These are phyloP conservation scores for Cynopterus sphinx DNA, from an alignment of 2,797 vertebrate genomes.

Conservation along the genomic window DNA sequence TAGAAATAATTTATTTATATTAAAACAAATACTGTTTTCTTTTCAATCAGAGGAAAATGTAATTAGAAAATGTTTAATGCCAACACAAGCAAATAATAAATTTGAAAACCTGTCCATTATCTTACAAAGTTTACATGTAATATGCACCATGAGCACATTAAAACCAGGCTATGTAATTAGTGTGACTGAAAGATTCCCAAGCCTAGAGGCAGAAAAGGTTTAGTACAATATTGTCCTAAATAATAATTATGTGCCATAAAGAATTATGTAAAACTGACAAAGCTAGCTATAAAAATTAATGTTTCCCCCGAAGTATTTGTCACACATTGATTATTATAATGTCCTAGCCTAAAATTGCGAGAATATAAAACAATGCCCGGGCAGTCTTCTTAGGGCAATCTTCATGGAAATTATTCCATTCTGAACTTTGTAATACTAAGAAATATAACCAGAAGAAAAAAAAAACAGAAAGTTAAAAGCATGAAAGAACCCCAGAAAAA, in stretches of 20 bases:
- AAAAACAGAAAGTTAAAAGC: not conserved
- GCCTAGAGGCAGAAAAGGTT: not conserved
- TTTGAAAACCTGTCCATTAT: slow-evolving; percentile 51
- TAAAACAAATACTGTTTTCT: not conserved
- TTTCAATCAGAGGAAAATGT: slow-evolving; percentile 9
- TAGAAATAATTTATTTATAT: slow-evolving; percentile 44
- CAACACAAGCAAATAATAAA: slow-evolving; percentile 41
- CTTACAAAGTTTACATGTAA: slow-evolving; percentile 39
- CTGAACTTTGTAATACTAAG: not conserved
- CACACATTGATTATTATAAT: slow-evolving; percentile 29
- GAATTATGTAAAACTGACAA: slow-evolving; percentile 18
- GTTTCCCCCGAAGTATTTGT: slow-evolving; percentile 17
- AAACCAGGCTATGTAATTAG: not conserved
- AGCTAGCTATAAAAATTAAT: slow-evolving; percentile 23
- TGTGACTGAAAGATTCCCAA: not conserved
- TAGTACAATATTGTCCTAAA: not conserved
- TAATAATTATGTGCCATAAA: slow-evolving; percentile 12
- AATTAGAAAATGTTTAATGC: slow-evolving; percentile 53
- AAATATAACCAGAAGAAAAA: not conserved
- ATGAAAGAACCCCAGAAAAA: not conserved
- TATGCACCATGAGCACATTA: not conserved
- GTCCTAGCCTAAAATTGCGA: not conserved
- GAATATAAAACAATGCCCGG: not conserved
- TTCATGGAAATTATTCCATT: not conserved
- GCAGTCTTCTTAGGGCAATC: not conserved